Evolutionary conservation across 2,888 invertebrate species (phyloP).

Genomic region (Drosophila nigritarsus): DNA sequence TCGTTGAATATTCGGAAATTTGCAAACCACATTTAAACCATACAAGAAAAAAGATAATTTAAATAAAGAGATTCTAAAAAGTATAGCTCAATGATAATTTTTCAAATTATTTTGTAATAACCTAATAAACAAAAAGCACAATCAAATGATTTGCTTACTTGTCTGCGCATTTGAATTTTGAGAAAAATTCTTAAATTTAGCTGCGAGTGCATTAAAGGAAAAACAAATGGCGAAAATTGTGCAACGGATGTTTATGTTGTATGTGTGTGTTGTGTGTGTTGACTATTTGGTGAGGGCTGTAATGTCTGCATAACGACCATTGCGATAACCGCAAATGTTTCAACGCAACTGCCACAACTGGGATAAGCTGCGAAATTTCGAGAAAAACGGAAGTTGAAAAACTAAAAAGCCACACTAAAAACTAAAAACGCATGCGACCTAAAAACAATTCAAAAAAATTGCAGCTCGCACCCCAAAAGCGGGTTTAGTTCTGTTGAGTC

Average conservation of each 20-base stretch:
- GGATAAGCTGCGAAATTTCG: slow-evolving; percentile 13
- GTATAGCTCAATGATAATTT: not conserved
- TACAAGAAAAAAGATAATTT: not conserved
- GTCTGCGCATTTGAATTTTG: slow-evolving; percentile 12
- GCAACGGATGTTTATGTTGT: slow-evolving; percentile 2
- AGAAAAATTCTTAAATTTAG: slow-evolving; percentile 5
- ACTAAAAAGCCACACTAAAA: slow-evolving; percentile 14
- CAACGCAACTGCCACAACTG: slow-evolving; percentile 28
- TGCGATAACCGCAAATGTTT: slow-evolving; percentile 21
- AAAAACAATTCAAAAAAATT: slow-evolving; percentile 1
- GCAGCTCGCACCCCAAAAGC: slow-evolving; percentile 6
- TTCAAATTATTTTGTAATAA: not conserved
- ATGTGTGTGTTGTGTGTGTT: not conserved
- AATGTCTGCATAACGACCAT: slow-evolving; percentile 19
- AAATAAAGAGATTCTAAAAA: not conserved
- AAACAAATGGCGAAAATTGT: not conserved
- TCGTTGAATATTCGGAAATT: not conserved
- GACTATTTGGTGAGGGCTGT: not conserved
- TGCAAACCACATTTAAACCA: too few species aligned
- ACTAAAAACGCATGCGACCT: slow-evolving; percentile 11
- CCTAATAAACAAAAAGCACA: not conserved
- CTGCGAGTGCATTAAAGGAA: not conserved
- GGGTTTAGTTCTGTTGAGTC: slow-evolving; percentile 27
- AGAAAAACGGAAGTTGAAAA: slow-evolving; percentile 35
- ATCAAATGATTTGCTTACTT: not conserved